Percentiles rank a stretch among this genome's conserved stretches.
phyloP scores from a whole-genome alignment of 2,888 invertebrate genomes.

The Tetanocera ferruginea region DNA sequence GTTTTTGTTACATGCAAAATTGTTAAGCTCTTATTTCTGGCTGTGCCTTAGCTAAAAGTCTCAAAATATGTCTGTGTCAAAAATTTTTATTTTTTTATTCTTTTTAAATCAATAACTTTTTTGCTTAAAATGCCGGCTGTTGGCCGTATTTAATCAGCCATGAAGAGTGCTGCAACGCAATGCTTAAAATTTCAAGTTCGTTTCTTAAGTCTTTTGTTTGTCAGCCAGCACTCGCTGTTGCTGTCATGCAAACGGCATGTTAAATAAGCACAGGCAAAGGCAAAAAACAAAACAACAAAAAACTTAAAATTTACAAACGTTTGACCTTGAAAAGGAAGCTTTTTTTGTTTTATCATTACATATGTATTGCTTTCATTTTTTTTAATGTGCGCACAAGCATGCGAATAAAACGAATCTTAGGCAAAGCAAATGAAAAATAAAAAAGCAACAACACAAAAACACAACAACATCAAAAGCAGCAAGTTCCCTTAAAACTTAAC shows the following conservation, averaged over 20 bases:
- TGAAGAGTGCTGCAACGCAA: background rate
- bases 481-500: background rate
- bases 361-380: too few relatives aligned
- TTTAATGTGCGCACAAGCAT: too few relatives aligned
- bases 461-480: background rate
- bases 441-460: background rate
- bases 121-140: background rate
- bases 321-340: background rate
- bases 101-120: background rate
- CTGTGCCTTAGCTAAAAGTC: background rate
- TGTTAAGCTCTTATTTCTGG: too few relatives aligned
- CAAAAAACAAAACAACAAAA: background rate
- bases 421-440: background rate
- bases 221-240: background rate
- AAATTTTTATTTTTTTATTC: background rate
- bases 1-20: too few relatives aligned
- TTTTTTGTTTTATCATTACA: too few relatives aligned
- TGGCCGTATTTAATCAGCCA: background rate
- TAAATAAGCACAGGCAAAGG: too few relatives aligned
- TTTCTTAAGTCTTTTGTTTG: slow-evolving; percentile 41
- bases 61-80: background rate
- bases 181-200: background rate
- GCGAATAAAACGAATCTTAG: background rate
- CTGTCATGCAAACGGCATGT: background rate
- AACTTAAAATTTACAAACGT: background rate